Evolutionary conservation across 1,140 invertebrate genomes (phyloP), one percentile per base, ranked within the genome.

Genomic region (Copidosoma floridanum): DNA sequence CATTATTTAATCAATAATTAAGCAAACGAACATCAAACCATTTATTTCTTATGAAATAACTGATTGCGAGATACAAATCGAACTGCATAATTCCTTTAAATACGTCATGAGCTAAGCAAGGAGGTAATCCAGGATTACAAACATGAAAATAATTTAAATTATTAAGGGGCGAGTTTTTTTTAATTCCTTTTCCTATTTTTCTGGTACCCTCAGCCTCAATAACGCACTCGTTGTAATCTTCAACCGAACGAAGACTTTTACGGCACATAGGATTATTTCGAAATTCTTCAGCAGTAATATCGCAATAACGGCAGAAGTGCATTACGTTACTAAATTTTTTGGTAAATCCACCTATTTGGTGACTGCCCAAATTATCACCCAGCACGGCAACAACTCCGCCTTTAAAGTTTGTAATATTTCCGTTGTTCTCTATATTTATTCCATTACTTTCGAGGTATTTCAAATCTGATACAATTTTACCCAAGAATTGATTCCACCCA

Each of bases 341-440:
- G 46, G 57, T 40, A 44, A 65, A 68, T 29, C 69, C 66, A n/a
- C 69, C 67, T 4, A 71, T 51, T 29, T 60, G 26, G 55, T 71
- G 66, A 46, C 50, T 66, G 0, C 66, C n/a, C n/a, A n/a, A n/a
- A n/a, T n/a, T n/a, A n/a, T n/a, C n/a, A n/a, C 62, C 70, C 37
- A 52, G 12, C 37, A 67, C 64, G 55, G 63, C 56, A 47, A 59
- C 53, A 48, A 58, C 16, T 16, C 38, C 57, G 27, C 61, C 67
- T 68, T 43, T 65, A 64, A 64, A 57, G 7, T 16, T 21, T 16
- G 2, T 24, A 2, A 7, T 8, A 0, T 12, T n/a, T n/a, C 6
- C 20, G 12, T 14, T 3, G 20, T 32, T n/a, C 57, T 23, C 48
- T 8, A 64, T 43, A 32, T 51, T 21, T 32, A 65, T 41, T 16